A percentile compares a stretch with the other conserved stretches of the same genome.
Conservation (phyloP, 2,113 vertebrate species). For the Carassius gibelio region DNA sequence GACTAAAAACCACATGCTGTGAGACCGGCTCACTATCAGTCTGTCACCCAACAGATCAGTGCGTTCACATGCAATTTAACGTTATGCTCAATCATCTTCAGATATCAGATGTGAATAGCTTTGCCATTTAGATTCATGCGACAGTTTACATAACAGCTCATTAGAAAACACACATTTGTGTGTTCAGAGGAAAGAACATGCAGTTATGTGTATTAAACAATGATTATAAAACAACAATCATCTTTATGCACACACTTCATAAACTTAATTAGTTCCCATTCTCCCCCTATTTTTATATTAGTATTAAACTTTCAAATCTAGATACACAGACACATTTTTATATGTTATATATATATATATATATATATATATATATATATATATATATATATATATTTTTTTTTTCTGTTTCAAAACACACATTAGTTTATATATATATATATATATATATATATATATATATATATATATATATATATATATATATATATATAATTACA, state of each 20-base stretch:
- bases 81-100: background rate
- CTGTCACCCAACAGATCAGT: background rate
- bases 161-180: conserved; percentile 17
- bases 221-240: background rate
- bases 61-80: background rate
- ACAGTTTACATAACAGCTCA: conserved; percentile 29
- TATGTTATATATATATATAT: too few species aligned
- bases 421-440: background rate
- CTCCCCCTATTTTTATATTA: background rate
- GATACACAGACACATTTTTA: too few species aligned
- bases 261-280: background rate
- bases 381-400: too few species aligned
- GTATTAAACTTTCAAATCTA: background rate
- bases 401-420: background rate
- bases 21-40: background rate
- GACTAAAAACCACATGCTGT: background rate
- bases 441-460: too few species aligned
- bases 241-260: background rate
- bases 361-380: too few species aligned
- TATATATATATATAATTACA: background rate
- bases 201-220: conserved; percentile 8
- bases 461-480: too few species aligned
- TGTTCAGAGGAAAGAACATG: background rate
- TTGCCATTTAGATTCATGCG: conserved; percentile 17
- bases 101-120: conserved; percentile 2